Conservation (phyloP, 2,797 vertebrate species). For the Pempheris klunzingeri region DNA sequence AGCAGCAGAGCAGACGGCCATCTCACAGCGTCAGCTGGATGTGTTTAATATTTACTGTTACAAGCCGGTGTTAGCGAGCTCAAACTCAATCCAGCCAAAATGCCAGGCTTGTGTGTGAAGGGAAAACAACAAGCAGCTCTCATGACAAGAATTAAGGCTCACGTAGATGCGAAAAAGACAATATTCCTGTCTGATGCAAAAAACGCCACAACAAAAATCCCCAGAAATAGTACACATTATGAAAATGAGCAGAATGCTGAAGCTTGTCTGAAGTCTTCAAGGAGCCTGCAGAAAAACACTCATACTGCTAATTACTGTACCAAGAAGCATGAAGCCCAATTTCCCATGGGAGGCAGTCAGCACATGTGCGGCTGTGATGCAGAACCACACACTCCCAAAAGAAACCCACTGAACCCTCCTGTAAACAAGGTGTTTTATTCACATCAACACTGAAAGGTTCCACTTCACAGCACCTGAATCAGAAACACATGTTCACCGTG, state of each 20-base stretch:
- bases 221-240: background rate
- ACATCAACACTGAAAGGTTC: conserved; percentile 34
- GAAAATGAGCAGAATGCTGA: conserved; percentile 24
- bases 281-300: conserved; percentile 37
- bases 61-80: conserved; percentile 51
- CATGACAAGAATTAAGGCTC: conserved; percentile 19
- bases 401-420: conserved; percentile 46
- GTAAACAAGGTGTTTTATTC: conserved; percentile 59
- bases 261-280: conserved; percentile 22
- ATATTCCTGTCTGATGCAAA: background rate
- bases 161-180: conserved; percentile 5
- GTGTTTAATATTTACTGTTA: conserved; percentile 73
- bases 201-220: conserved; percentile 4
- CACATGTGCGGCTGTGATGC: conserved; percentile 32
- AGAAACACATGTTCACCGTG: conserved; percentile 25
- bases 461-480: conserved; percentile 42
- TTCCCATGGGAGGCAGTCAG: conserved; percentile 40
- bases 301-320: conserved; percentile 47
- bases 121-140: conserved; percentile 51
- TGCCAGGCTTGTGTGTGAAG: conserved; percentile 46
- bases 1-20: conserved; percentile 50
- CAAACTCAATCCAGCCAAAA: conserved; percentile 46
- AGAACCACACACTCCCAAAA: conserved; percentile 38
- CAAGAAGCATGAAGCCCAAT: conserved; percentile 38
- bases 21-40: conserved; percentile 68